These are phyloP conservation scores for Trochalopteron elliotii DNA, from an alignment of 2,113 vertebrate species.

Conservation along the genomic window DNA sequence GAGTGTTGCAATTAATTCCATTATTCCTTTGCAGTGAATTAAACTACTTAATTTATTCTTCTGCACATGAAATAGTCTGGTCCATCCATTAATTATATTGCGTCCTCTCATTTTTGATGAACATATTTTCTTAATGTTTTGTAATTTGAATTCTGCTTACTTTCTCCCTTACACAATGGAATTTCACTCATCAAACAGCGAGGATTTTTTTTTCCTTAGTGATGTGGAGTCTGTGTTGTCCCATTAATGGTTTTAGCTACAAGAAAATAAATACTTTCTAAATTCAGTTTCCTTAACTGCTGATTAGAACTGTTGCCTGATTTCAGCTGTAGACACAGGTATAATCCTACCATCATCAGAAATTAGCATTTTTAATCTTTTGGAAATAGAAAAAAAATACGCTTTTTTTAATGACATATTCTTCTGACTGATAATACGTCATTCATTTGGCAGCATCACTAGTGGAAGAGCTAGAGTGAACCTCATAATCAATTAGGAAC, in stretches of 20 bases:
- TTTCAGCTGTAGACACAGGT: neutral
- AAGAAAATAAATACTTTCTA: neutral
- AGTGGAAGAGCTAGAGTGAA: neutral
- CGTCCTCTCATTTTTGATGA: neutral
- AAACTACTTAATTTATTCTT: neutral
- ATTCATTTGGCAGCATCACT: neutral
- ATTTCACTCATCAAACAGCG: neutral
- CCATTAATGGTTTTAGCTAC: neutral
- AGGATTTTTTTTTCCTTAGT: neutral
- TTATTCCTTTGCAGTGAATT: neutral
- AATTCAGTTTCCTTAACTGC: neutral
- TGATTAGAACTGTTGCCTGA: neutral
- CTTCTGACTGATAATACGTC: neutral
- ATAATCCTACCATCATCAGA: neutral
- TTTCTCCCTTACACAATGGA: neutral
- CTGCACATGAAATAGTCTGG: neutral
- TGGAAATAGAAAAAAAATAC: neutral
- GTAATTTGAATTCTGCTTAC: neutral
- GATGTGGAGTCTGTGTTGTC: neutral
- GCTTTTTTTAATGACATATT: neutral
- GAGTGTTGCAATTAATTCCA: neutral
- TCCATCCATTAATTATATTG: neutral
- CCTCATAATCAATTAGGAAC: neutral
- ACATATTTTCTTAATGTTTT: neutral
- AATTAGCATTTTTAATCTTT: neutral